Evolutionary conservation across 2,888 invertebrate species (phyloP), one percentile per base, ranked within the genome.

Genomic region (Rhodophaea formosa): DNA sequence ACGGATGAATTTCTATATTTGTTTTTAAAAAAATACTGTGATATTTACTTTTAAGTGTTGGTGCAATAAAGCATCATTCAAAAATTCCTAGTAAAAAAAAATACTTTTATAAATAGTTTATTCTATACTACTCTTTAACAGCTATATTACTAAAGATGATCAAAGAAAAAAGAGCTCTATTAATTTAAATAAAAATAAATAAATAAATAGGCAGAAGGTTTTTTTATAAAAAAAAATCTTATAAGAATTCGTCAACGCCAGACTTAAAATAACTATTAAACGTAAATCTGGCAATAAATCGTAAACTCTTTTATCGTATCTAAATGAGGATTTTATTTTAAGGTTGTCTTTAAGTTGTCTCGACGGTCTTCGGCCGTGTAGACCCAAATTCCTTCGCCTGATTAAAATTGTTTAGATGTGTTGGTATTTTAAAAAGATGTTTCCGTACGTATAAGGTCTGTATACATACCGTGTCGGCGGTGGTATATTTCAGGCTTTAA

Each of bases 301-400:
- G 66, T 68, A 60, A 59, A 60, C 62, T 6, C 59, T 58, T 68
- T 75, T 71, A 75, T 75, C 74, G 67, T 75, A 72, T 10, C 68
- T 69, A 75, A 78, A 78, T 66, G 75, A 70, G 63, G 59, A 61
- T 74, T 72, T 77, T 74, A 75, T 76, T 75, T 72, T 61, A 69
- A 74, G n/a, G n/a, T n/a, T n/a, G n/a, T n/a, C n/a, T n/a, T n/a
- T n/a, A n/a, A n/a, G 32, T 10, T 16, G 77, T 63, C 60, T 62
- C 56, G 59, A 53, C 43, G 29, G 43, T 29, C 17, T 39, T 14
- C 15, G 59, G 60, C 57, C 16, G 62, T 55, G 60, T 66, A 59
- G 49, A 67, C 69, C 64, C 60, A 71, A 69, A 74, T 74, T 74
- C 76, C 68, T 64, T 57, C 54, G 62, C 52, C 57, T 57, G 53